Base-by-base conservation (phyloP, 2,113 vertebrate genomes). In the Nycticebus coucang region DNA sequence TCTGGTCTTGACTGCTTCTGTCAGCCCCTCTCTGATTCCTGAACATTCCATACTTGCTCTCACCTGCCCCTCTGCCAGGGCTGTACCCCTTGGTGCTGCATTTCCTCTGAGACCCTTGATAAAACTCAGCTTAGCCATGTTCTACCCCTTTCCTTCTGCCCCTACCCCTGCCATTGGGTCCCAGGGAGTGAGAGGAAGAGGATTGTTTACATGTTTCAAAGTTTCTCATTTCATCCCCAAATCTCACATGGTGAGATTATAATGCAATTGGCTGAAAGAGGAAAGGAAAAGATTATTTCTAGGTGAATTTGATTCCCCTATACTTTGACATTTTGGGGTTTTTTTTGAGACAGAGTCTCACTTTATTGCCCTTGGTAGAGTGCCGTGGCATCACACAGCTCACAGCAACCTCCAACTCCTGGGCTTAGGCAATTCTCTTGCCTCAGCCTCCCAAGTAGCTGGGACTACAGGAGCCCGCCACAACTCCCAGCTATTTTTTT, bases 151-250 rank as follows among this genome's bases (percentile, higher is more conserved):
- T 30, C 30, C 12, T 30, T 15, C 64, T 33, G 30, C 30, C 28
- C 12, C 45, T 9, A 50, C 45, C 28, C 30, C 59, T 19, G 59
- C 59, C 6, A 15, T 30, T 30, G 64, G 64, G 28, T 68, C 30
- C 64, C 64, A 33, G 28, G 30, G 30, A 68, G 64, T 64, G 24
- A 28, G 24, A 64, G 26, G 26, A 26, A 64, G 37, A 90, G 28
- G 17, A 62, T 55, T 95, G 71, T 87, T 96, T 92, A 64, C 62
- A 64, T 11, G 24, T 64, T 64, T 64, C 55, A 62, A 87, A 94
- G 81, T 92, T 94, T 89, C 90, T 93, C 50, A 95, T 94, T 95
- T 91, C 60, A 93, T 15, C 45, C 41, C 79, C 88, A 81, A 95
- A 66, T 59, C 57, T 94, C 64, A 74, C n/a, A 33, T 81, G 57